Evolutionary conservation across 2,113 vertebrate species (phyloP).

Genomic region (Zapornia atra): DNA sequence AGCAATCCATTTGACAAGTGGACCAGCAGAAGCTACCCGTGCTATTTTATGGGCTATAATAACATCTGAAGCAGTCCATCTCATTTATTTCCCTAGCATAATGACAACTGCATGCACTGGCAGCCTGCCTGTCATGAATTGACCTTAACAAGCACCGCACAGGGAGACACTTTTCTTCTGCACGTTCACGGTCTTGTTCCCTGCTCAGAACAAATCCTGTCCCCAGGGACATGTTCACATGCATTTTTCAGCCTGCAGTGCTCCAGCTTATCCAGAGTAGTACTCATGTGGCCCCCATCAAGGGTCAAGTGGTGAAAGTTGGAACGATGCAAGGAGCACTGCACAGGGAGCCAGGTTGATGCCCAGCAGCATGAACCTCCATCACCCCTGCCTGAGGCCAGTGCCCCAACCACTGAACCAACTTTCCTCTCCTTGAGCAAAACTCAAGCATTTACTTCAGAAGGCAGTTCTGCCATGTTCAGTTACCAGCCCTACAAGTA

Average conservation of each 20-base stretch:
- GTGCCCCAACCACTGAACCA: not conserved
- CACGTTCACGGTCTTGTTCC: not conserved
- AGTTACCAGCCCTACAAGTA: not conserved
- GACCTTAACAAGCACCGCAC: fast-evolving
- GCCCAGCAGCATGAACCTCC: fast-evolving
- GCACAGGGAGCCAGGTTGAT: fast-evolving
- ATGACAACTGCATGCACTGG: not conserved
- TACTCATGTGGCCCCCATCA: not conserved
- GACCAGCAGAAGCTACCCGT: not conserved
- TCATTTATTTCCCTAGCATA: not conserved
- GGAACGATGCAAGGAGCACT: not conserved
- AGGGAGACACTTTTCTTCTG: not conserved
- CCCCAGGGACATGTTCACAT: not conserved
- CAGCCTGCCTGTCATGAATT: not conserved
- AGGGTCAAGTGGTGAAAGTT: not conserved
- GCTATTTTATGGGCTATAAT: not conserved
- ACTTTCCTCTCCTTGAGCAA: not conserved
- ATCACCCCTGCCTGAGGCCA: not conserved
- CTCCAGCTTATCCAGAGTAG: not conserved
- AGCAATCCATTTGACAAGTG: not conserved
- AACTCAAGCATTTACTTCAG: not conserved
- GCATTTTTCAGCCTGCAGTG: not conserved
- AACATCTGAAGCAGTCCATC: not conserved
- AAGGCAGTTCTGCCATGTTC: not conserved
- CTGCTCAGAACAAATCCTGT: not conserved